Conservation (phyloP, 2,797 vertebrate species). For the Cyprinella venusta region DNA sequence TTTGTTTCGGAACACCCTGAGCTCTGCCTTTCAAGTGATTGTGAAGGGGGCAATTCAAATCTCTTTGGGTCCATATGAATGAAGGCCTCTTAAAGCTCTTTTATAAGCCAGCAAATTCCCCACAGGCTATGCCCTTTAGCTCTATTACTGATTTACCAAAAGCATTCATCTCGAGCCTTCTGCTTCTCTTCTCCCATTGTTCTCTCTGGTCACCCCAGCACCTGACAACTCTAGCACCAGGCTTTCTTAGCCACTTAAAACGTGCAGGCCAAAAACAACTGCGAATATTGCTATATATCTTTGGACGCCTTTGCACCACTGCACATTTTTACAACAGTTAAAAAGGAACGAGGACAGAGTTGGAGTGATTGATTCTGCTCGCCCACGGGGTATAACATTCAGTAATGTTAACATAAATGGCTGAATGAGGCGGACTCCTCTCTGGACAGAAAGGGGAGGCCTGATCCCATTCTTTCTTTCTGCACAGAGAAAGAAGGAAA, state of each 20-base stretch:
- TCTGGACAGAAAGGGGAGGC: conserved; percentile 69
- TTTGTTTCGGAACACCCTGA: conserved; percentile 91
- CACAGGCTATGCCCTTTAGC: conserved; percentile 94
- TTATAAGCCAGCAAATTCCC: conserved; percentile 89
- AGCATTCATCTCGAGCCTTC: conserved; percentile 94
- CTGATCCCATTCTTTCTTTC: conserved; percentile 67
- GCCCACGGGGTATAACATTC: conserved; percentile 61
- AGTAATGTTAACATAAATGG: conserved; percentile 71
- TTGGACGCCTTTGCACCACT: conserved; percentile 47
- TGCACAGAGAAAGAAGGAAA: conserved; percentile 80
- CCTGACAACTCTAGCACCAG: conserved; percentile 84
- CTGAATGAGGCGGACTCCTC: conserved; percentile 67
- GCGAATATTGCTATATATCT: conserved; percentile 70
- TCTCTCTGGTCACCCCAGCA: conserved; percentile 80
- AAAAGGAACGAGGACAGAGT: conserved; percentile 40
- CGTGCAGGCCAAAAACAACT: conserved; percentile 69
- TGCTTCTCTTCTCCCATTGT: conserved; percentile 87
- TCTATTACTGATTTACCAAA: conserved; percentile 97
- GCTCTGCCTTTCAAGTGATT: conserved; percentile 96
- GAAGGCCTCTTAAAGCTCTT: conserved; percentile 89
- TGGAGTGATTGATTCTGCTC: conserved; percentile 71
- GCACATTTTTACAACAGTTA: conserved; percentile 59
- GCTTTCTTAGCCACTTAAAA: conserved; percentile 65
- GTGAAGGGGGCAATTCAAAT: conserved; percentile 92
- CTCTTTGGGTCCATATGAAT: conserved; percentile 93